These are phyloP conservation scores for Leptinotarsa texana DNA, from an alignment of 1,140 invertebrate species.

Conservation along the genomic window DNA sequence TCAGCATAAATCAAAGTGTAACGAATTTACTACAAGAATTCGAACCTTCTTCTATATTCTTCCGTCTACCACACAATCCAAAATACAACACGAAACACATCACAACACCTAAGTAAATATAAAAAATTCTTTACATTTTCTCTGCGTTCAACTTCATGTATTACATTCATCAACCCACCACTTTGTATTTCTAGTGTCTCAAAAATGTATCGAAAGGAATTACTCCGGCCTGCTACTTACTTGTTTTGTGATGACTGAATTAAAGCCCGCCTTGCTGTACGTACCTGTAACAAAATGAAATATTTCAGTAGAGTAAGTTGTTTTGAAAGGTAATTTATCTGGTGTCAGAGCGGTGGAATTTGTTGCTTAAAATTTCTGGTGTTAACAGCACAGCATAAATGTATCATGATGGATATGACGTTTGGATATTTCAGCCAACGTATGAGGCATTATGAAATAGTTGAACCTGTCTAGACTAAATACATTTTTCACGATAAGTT, in stretches of 20 bases:
- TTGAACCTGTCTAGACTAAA: too few species aligned
- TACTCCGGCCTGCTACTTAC: neutral
- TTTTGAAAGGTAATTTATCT: conserved; percentile 8
- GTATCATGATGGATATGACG: conserved; percentile 6
- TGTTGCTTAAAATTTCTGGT: conserved; percentile 1
- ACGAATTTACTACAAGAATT: too few species aligned
- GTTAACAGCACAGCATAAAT: neutral
- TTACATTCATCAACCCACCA: neutral
- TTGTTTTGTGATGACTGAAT: neutral
- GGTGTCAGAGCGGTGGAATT: neutral
- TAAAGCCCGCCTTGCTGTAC: neutral
- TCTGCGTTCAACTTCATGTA: too few species aligned
- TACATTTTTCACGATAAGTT: too few species aligned
- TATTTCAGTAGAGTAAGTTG: conserved; percentile 5
- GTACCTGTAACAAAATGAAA: conserved; percentile 3
- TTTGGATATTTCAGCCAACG: neutral
- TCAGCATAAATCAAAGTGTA: too few species aligned
- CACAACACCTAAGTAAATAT: neutral
- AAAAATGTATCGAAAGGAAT: neutral
- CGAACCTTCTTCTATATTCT: neutral
- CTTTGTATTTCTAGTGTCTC: neutral
- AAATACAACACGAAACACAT: neutral
- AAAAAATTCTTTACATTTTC: neutral
- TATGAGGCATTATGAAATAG: neutral
- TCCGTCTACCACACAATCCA: neutral